Conservation (phyloP, 2,113 vertebrate genomes). For the Corapipo altera region DNA sequence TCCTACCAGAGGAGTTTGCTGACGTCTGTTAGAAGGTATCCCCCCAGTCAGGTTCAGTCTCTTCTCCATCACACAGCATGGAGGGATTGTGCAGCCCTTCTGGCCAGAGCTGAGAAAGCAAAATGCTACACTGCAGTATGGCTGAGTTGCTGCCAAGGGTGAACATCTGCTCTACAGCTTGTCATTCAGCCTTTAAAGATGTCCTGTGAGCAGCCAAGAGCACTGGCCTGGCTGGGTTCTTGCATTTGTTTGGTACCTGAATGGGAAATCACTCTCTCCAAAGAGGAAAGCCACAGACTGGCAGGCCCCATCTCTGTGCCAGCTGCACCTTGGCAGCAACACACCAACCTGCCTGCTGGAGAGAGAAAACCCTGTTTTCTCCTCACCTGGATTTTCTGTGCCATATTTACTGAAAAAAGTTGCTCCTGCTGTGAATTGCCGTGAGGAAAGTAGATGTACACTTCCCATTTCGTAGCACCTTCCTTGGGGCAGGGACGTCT, state of each 20-base stretch:
- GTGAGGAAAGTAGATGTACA: fast-evolving
- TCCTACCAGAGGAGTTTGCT: neutral
- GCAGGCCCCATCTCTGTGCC: neutral
- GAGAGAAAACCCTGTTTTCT: neutral
- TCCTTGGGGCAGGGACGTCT: neutral
- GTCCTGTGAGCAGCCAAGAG: neutral
- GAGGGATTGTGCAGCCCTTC: slow-evolving; percentile 2
- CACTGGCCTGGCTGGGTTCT: neutral
- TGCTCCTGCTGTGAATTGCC: neutral
- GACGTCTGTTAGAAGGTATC: neutral
- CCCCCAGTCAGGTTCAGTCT: neutral
- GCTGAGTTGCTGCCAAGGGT: neutral
- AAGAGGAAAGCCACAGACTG: neutral
- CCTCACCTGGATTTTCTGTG: neutral
- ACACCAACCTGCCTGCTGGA: neutral
- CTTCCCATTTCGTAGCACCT: neutral
- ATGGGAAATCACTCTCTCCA: neutral
- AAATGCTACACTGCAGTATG: neutral
- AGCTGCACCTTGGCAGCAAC: neutral
- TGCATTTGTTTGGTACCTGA: neutral
- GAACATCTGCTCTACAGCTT: slow-evolving; percentile 49
- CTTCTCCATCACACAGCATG: neutral
- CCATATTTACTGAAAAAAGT: neutral
- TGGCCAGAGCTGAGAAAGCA: slow-evolving; percentile 2
- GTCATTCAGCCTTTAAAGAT: neutral